Conservation (phyloP, 53 echinoderm and acorn worm species). For the Crossaster papposus region DNA sequence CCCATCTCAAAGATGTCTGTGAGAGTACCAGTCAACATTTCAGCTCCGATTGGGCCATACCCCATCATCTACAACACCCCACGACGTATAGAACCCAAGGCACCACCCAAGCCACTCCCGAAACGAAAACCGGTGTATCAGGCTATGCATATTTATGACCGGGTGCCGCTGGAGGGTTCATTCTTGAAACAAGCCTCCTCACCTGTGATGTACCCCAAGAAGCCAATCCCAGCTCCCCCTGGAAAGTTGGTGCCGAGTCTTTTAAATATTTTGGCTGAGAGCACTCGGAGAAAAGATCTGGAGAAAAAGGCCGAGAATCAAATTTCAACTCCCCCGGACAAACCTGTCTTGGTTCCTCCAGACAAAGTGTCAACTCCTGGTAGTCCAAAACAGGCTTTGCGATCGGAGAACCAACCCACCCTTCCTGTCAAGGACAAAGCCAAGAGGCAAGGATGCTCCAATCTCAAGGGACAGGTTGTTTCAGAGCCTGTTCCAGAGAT, state of each 20-base stretch:
- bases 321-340: background rate
- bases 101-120: slow-evolving; percentile 36
- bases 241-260: slow-evolving; percentile 28
- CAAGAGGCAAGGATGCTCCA: slow-evolving; percentile 39
- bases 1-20: slow-evolving; percentile 26
- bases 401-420: slow-evolving; percentile 8
- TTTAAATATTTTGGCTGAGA: background rate
- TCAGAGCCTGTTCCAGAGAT: background rate
- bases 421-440: background rate
- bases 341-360: slow-evolving; percentile 6
- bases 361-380: background rate
- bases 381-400: background rate
- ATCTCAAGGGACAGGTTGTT: slow-evolving; percentile 17
- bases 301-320: background rate
- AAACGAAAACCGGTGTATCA: slow-evolving; percentile 25
- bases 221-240: background rate
- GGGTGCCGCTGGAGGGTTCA: slow-evolving; percentile 40
- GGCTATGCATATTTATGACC: slow-evolving; percentile 38
- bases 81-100: slow-evolving; percentile 13
- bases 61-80: slow-evolving; percentile 21
- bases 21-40: slow-evolving; percentile 17
- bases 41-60: slow-evolving; percentile 22
- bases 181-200: slow-evolving; percentile 13
- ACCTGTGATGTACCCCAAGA: slow-evolving; percentile 20
- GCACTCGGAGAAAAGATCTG: background rate